Percentiles rank a stretch among this genome's conserved stretches.
These are phyloP conservation scores for Branchinecta sandiegonensis DNA, from an alignment of 2,888 invertebrate species.

Conservation along the genomic window DNA sequence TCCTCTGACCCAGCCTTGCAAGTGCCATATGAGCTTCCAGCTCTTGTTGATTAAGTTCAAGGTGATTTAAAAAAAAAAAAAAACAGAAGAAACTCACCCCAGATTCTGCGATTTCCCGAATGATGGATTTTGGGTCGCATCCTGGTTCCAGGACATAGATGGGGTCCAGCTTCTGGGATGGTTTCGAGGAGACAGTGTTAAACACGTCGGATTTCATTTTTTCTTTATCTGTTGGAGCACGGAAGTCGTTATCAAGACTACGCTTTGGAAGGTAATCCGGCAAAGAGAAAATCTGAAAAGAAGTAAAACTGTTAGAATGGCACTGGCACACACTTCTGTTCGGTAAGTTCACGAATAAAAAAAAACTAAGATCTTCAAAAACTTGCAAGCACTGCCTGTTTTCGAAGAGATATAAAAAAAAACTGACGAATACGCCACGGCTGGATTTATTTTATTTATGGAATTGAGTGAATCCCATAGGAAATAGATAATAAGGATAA, in stretches of 20 bases:
- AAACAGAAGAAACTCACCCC: constrained; percentile 32
- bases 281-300: constrained; percentile 33
- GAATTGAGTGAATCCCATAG: too few relatives aligned
- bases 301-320: constrained; percentile 7
- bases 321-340: too few relatives aligned
- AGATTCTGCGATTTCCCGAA: constrained; percentile 45
- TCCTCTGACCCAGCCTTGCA: too few relatives aligned
- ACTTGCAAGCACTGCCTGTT: too few relatives aligned
- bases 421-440: too few relatives aligned
- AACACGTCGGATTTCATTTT: constrained; percentile 3
- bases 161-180: constrained; percentile 17
- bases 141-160: constrained; percentile 50
- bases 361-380: too few relatives aligned
- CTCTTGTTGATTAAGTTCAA: too few relatives aligned
- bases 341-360: too few relatives aligned
- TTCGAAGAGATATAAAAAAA: too few relatives aligned
- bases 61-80: not conserved
- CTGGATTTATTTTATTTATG: too few relatives aligned
- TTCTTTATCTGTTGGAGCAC: not conserved
- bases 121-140: constrained; percentile 45
- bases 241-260: constrained; percentile 16
- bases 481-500: too few relatives aligned
- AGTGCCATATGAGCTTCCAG: too few relatives aligned
- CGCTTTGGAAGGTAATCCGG: constrained; percentile 20
- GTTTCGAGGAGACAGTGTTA: constrained; percentile 19